Conservation (phyloP, 2,888 invertebrate species). For the Sesia bembeciformis region DNA sequence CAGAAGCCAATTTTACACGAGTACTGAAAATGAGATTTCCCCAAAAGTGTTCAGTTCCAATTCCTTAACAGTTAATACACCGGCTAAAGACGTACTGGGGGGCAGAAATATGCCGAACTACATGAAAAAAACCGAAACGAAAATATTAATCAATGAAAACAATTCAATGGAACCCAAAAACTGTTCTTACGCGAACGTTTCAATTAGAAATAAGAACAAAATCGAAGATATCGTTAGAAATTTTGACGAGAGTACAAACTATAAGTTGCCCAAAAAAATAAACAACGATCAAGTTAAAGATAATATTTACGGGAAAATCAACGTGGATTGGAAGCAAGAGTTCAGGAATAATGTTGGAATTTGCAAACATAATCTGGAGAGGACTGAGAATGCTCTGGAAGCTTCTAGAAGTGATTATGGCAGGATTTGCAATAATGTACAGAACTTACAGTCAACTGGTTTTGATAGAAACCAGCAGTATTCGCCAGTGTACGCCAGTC, state of each 20-base stretch:
- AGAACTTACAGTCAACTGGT: slow-evolving; percentile 27
- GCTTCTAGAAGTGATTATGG: slow-evolving; percentile 12
- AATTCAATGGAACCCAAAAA: slow-evolving; percentile 49
- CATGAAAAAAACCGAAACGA: slow-evolving; percentile 73
- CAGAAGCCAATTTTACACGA: slow-evolving; percentile 57
- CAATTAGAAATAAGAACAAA: slow-evolving; percentile 54
- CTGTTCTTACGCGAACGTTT: slow-evolving; percentile 56
- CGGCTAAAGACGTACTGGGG: slow-evolving; percentile 86
- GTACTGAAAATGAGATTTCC: slow-evolving; percentile 63
- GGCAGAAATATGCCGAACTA: slow-evolving; percentile 76
- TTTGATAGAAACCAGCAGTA: slow-evolving; percentile 58
- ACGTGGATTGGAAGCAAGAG: slow-evolving; percentile 23
- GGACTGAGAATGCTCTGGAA: slow-evolving; percentile 13
- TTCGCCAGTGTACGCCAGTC: slow-evolving; percentile 52
- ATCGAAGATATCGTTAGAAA: slow-evolving; percentile 66
- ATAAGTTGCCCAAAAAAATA: slow-evolving; percentile 54
- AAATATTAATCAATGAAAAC: slow-evolving; percentile 48
- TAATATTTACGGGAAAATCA: slow-evolving; percentile 59
- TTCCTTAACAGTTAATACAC: slow-evolving; percentile 84
- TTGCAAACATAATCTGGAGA: slow-evolving; percentile 11
- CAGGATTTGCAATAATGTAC: slow-evolving; percentile 17
- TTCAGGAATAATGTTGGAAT: slow-evolving; percentile 13
- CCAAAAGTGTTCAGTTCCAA: slow-evolving; percentile 89
- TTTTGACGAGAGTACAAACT: slow-evolving; percentile 45
- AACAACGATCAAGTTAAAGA: slow-evolving; percentile 55